phyloP scores from a whole-genome alignment of 2,888 invertebrate species.

The Amblyjoppa fuscipennis region DNA sequence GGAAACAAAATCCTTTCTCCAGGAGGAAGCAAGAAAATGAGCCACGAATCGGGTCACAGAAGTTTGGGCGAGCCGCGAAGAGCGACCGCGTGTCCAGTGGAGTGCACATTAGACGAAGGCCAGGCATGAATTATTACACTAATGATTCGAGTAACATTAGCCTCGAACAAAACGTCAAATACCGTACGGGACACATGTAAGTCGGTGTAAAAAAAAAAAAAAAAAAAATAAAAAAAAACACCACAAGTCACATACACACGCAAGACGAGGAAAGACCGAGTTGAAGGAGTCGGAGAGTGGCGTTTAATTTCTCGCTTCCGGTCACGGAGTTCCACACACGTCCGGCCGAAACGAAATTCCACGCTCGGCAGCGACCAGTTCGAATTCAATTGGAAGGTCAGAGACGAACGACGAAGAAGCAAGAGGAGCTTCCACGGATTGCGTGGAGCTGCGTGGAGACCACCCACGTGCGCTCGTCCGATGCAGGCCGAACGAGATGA shows the following conservation, averaged over 20 bases:
- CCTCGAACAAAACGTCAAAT: slow-evolving; percentile 46
- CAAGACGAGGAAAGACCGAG: not conserved
- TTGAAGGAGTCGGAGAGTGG: slow-evolving; percentile 57
- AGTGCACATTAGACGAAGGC: slow-evolving; percentile 27
- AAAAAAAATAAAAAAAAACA: not conserved
- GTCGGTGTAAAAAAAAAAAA: not conserved
- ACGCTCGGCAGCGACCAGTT: slow-evolving; percentile 50
- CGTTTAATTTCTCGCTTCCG: slow-evolving; percentile 71
- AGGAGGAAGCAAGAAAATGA: not conserved
- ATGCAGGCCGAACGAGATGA: slow-evolving; percentile 48
- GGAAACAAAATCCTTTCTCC: no score
- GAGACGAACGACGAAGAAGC: slow-evolving; percentile 19
- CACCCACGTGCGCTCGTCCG: slow-evolving; percentile 50
- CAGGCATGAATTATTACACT: slow-evolving; percentile 36
- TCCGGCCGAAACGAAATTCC: slow-evolving; percentile 64
- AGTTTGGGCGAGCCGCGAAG: not conserved
- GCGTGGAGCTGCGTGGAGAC: slow-evolving; percentile 55
- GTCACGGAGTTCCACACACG: slow-evolving; percentile 63
- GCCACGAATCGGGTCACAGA: not conserved
- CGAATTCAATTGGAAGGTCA: slow-evolving; percentile 71
- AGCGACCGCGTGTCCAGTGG: not conserved
- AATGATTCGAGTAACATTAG: slow-evolving; percentile 49
- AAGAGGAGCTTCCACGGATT: slow-evolving; percentile 59
- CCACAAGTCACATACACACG: not conserved
- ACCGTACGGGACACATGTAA: not conserved